Percentiles rank a stretch among this genome's conserved stretches.
These are phyloP conservation scores for Drosophila nigromelanica DNA, from an alignment of 1,140 invertebrate species.

Conservation along the genomic window DNA sequence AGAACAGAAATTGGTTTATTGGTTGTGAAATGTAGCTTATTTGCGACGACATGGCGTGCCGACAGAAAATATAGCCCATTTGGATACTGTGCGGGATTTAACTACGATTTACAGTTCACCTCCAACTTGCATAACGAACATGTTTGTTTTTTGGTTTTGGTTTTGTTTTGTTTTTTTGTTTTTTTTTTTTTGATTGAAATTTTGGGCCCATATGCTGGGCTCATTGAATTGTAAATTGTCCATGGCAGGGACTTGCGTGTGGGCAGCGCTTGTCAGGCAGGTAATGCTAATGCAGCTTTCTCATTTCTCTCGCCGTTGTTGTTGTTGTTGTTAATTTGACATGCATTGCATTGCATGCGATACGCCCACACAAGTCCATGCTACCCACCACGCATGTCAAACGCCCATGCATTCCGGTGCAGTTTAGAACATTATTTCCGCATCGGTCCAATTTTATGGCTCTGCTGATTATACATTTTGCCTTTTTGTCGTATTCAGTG, in stretches of 20 bases:
- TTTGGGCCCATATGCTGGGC: conserved; percentile 1
- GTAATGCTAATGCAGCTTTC: conserved; percentile 25
- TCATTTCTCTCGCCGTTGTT: conserved; percentile 11
- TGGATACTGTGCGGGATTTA: not conserved
- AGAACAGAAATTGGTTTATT: conserved; percentile 10
- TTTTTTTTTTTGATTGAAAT: not conserved
- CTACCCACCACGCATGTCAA: not conserved
- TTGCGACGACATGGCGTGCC: not conserved
- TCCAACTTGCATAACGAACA: not conserved
- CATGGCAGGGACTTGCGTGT: conserved; percentile 6
- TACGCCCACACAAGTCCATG: not conserved
- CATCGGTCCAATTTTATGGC: not conserved
- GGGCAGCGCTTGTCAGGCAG: conserved; percentile 12
- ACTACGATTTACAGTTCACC: not conserved
- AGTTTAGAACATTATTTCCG: not conserved
- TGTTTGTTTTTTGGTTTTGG: not conserved
- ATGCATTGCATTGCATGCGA: conserved; percentile 7
- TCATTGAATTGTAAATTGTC: conserved; percentile 31
- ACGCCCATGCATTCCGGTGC: not conserved
- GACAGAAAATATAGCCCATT: not conserved
- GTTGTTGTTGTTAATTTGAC: not conserved
- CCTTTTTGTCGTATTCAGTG: not conserved
- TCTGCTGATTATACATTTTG: not conserved
- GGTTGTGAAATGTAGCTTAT: not conserved
- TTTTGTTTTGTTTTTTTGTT: not conserved